Percentiles rank a stretch among this genome's conserved stretches.
Conservation (phyloP, 2,797 vertebrate genomes). For the Anguilla pacifica region DNA sequence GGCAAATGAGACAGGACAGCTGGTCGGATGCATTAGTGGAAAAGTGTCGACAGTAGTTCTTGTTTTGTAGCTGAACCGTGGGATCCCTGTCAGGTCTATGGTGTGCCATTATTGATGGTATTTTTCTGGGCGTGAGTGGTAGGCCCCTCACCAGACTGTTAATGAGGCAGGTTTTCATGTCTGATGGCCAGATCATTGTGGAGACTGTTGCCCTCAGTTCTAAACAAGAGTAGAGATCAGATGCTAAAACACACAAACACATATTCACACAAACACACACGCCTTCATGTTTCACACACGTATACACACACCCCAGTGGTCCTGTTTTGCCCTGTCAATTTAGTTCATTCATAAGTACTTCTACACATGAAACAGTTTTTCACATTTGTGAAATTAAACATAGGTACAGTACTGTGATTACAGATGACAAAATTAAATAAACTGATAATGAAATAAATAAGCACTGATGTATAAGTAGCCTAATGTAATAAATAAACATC, state of each 20-base stretch:
- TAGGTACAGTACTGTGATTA: not conserved
- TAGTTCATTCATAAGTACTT: not conserved
- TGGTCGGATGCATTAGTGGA: not conserved
- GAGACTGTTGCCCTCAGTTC: not conserved
- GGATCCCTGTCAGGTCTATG: not conserved
- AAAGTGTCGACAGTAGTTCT: not conserved
- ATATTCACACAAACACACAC: not conserved
- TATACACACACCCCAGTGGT: not conserved
- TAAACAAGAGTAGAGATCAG: not conserved
- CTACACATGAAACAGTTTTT: not conserved
- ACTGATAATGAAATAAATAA: no score
- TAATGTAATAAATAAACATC: no score
- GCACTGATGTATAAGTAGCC: no score
- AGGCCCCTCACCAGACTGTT: not conserved
- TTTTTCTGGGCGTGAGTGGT: not conserved
- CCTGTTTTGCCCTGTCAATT: not conserved
- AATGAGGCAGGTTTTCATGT: not conserved
- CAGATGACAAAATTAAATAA: no score
- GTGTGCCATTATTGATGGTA: not conserved
- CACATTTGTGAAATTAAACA: not conserved
- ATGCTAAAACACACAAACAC: not conserved
- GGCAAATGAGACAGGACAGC: conserved; percentile 7
- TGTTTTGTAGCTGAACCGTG: conserved; percentile 14
- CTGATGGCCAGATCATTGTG: no score
- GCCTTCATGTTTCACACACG: not conserved